Conservation (phyloP, 1,140 invertebrate species). For the Tenebrio molitor region DNA sequence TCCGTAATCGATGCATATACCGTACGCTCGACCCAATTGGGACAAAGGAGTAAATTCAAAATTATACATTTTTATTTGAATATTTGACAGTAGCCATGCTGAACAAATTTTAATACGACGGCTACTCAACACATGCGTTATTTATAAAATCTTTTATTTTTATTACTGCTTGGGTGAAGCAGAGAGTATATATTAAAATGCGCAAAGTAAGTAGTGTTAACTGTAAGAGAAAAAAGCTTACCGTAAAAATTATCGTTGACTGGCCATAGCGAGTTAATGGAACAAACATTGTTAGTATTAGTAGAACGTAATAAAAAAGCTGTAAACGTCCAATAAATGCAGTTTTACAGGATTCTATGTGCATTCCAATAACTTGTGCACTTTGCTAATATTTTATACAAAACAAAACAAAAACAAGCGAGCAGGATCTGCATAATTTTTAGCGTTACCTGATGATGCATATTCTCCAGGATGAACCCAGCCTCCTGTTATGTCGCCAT, state of each 20-base stretch:
- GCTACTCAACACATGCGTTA: too few species aligned
- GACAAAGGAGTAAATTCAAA: background rate
- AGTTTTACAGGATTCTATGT: background rate
- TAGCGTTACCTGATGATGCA: slow-evolving; percentile 91
- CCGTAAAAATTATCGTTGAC: slow-evolving; percentile 99
- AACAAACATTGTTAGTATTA: slow-evolving; percentile 59
- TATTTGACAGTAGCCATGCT: too few species aligned
- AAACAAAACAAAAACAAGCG: background rate
- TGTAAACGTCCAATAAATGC: too few species aligned
- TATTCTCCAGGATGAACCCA: slow-evolving; percentile 99
- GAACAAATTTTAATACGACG: too few species aligned
- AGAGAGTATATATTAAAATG: too few species aligned
- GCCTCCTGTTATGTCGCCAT: slow-evolving; percentile 93
- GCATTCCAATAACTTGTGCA: background rate
- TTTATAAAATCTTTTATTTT: too few species aligned
- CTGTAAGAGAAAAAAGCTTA: slow-evolving; percentile 74
- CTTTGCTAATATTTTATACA: background rate
- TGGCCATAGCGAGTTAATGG: slow-evolving; percentile 65
- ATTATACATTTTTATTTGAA: too few species aligned
- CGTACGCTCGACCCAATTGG: too few species aligned
- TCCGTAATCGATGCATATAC: too few species aligned
- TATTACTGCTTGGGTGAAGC: too few species aligned
- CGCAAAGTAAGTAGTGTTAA: background rate
- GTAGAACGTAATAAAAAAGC: slow-evolving; percentile 4
- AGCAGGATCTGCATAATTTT: background rate